A percentile compares a stretch with the other conserved stretches of the same genome.
These are phyloP conservation scores for Pandion haliaetus DNA, from an alignment of 2,113 vertebrate species.

Conservation along the genomic window DNA sequence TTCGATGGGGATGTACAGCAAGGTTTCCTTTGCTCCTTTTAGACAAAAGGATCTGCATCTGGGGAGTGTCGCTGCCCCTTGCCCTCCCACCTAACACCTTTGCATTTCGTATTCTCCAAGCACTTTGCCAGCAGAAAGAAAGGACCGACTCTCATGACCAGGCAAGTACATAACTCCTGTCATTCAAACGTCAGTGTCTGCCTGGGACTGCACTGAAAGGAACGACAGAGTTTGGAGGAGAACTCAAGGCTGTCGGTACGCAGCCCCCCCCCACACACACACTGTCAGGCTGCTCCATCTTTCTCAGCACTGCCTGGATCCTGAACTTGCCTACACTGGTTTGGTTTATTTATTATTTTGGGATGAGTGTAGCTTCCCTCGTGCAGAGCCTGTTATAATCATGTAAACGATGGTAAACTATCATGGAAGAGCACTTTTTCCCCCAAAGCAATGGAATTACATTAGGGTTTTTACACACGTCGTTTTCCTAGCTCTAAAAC, in stretches of 20 bases:
- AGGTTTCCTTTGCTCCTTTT: not conserved
- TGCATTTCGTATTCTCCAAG: not conserved
- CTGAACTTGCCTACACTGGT: conserved; percentile 4
- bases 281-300: not conserved
- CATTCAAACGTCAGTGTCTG: fast-evolving
- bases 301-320: not conserved
- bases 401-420: not conserved
- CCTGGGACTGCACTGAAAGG: not conserved
- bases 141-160: fast-evolving
- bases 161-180: fast-evolving
- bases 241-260: not conserved
- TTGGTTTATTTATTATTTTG: conserved; percentile 32
- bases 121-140: not conserved
- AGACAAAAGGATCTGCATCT: not conserved
- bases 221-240: not conserved
- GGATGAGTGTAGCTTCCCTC: not conserved
- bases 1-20: fast-evolving
- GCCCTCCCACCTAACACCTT: not conserved
- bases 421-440: not conserved
- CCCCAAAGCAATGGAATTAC: conserved; percentile 24
- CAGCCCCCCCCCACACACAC: not conserved
- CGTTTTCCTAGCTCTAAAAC: not conserved
- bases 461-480: not conserved
- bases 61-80: fast-evolving
- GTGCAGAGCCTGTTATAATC: not conserved